Base-by-base conservation (phyloP, 2,888 invertebrate genomes). In the Acleris laterana region DNA sequence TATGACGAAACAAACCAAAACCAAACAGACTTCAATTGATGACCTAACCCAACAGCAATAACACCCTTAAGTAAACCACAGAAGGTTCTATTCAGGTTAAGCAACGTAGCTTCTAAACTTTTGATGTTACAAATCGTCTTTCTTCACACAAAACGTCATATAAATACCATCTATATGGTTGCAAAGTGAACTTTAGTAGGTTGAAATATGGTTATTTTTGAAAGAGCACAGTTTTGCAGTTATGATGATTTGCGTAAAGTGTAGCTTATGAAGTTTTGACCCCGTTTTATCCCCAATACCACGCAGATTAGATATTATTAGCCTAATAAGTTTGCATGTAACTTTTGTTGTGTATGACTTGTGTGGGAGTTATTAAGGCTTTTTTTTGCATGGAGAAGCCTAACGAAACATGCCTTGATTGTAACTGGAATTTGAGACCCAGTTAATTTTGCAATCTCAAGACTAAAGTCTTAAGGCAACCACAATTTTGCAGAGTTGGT, bases 1-100 rank as follows among this genome's bases (percentile, higher is more conserved):
- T 51, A 28, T 62, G 52, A 53, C 44, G 53, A 20, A 62, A 53
- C 61, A 53, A 51, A 53, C 25, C 46, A 9, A 32, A 22, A 46
- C 46, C 32, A 44, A n/a, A 62, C 46, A 6, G 38, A 38, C 13
- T 38, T 38, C 4, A 52, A 62, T 53, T 44, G 61, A 62, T 62
- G 28, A 62, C 25, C 20, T 44, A 5, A 53, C 5, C 28, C 3
- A n/a, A 25, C 19, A 2, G 2, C 6, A 19, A 16, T n/a, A 32
- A 44, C 9, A 44, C 44, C 38, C 44, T 60, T 42, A 16, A 16
- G 0, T 5, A 0, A 0, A 19, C 6, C 2, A 19, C 1, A 4
- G 13, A 60, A 52, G 44, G 51, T 25, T 44, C 3, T 11, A 19
- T 60, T 60, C 13, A 25, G 13, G 7, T 44, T 52, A 19, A 5